Evolutionary conservation across 2,113 vertebrate genomes (phyloP).

Genomic region (Cyphomyrus plagiostoma): DNA sequence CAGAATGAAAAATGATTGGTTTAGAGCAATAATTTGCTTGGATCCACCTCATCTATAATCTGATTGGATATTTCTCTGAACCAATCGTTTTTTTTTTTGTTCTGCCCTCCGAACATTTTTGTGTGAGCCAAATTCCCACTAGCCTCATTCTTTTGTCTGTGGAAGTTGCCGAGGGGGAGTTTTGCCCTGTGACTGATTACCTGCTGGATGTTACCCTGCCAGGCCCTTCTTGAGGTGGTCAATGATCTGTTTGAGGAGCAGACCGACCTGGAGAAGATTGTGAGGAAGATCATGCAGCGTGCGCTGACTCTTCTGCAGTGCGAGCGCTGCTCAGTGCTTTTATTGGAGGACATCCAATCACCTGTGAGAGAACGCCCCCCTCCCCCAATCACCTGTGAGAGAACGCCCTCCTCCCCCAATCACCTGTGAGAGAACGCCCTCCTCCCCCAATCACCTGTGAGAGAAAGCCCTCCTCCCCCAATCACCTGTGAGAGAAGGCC

Average conservation of each 20-base stretch:
- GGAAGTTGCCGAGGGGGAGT: not conserved
- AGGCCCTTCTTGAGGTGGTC: conserved; percentile 95
- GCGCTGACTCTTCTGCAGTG: conserved; percentile 94
- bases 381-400: not conserved
- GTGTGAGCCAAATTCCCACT: no score
- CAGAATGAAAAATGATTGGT: not conserved
- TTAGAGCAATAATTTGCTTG: not conserved
- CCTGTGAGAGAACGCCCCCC: conserved; percentile 48
- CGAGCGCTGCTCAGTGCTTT: conserved; percentile 74
- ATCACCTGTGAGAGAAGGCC: conserved; percentile 56
- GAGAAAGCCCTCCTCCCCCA: conserved; percentile 29
- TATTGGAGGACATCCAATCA: conserved; percentile 67
- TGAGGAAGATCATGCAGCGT: conserved; percentile 98
- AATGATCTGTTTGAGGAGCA: conserved; percentile 99
- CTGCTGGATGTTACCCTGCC: not conserved
- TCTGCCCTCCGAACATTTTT: no score
- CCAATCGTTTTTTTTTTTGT: no score
- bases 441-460: conserved; percentile 41
- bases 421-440: no score
- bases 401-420: not conserved
- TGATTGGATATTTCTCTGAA: no score
- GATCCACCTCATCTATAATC: no score
- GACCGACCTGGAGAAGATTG: conserved; percentile 97
- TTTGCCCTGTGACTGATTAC: not conserved
- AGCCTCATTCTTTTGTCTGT: not conserved